Base-by-base conservation (phyloP, 2,797 vertebrate species). In the Silurus aristotelis region DNA sequence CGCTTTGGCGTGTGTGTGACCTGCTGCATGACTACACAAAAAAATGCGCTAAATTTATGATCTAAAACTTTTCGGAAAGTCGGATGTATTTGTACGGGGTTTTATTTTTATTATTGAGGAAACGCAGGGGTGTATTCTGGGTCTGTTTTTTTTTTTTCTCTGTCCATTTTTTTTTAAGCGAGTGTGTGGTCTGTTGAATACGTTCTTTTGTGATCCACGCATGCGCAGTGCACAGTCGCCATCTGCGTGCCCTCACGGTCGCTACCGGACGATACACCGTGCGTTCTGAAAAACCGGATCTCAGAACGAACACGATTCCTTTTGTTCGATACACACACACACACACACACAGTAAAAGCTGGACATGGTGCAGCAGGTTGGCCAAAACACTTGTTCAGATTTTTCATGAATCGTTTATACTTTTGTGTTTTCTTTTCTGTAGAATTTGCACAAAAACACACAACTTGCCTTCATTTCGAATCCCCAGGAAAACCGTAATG, bases 171-270 rank as follows among this genome's bases (percentile, higher is more conserved):
- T 10, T 52, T 52, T 52, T 4, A 64, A 46, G n/a, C n/a, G n/a
- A 43, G 82, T 82, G 27, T 58, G 71, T 64, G 68, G 58, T 83
- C 75, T 20, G 58, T 48, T 83, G 12, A 83, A 61, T 56, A 60
- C 58, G 27, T 64, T 87, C 78, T 56, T 67, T 48, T 66, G 85
- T 68, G 86, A 55, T 17, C 9, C 75, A 82, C 86, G 86, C 88
- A 84, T 86, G 88, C 84, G 88, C 86, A 20, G 38, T 67, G 63
- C 12, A 52, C 48, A 0, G n/a, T 15, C 25, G 17, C 88, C 84
- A 84, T 89, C 73, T 81, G 86, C 58, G 67, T 52, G 48, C 48
- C 75, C 61, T 66, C 7, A 31, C 79, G 71, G 22, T 68, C 83
- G 38, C 38, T 38, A 72, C 66, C 55, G 46, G 38, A 55, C 61